Evolutionary conservation across 1,140 invertebrate genomes (phyloP), one percentile per base, ranked within the genome.

Genomic region (Asbolus verrucosus): DNA sequence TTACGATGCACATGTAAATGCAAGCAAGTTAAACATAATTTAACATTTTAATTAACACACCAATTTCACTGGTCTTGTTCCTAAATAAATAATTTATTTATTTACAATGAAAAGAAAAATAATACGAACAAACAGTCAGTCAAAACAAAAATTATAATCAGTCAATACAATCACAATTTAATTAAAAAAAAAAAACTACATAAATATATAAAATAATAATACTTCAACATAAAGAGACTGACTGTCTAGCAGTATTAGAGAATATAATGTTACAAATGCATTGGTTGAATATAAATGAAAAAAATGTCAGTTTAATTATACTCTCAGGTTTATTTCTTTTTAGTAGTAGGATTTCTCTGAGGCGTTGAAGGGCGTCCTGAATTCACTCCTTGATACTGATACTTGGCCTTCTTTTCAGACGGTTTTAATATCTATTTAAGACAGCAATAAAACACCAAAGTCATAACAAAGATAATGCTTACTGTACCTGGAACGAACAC

Each of bases 321-420:
- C 36, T 38, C 41, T 60, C 21, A 11, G 15, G 43, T 24, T 70
- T 88, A 89, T 87, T 94, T 94, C 86, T 94, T 94, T 83, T 94
- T 94, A 73, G 87, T 86, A 70, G 83, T 79, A 67, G 86, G 86
- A 74, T 91, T 89, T 80, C 94, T 87, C 75, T 97, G 95, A 72
- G 95, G 95, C 77, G 95, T 97, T 70, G 91, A 89, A 69, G 92
- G 92, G 82, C 92, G 87, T 24, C 91, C 91, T 61, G 88, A 88
- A 79, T 93, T 93, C 82, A 92, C 88, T 71, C 92, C 91, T 74
- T 89, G 88, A 83, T 99, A 99, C 82, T 98, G 96, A 83, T 99
- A 99, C 83, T 99, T 99, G 24, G 97, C 95, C 84, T 99, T 99
- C 87, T 99, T 99, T 84, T 98, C 97, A 38, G 96, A 98, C 76